Evolutionary conservation across 1,140 invertebrate species (phyloP).

Genomic region (Pachypsylla venusta): DNA sequence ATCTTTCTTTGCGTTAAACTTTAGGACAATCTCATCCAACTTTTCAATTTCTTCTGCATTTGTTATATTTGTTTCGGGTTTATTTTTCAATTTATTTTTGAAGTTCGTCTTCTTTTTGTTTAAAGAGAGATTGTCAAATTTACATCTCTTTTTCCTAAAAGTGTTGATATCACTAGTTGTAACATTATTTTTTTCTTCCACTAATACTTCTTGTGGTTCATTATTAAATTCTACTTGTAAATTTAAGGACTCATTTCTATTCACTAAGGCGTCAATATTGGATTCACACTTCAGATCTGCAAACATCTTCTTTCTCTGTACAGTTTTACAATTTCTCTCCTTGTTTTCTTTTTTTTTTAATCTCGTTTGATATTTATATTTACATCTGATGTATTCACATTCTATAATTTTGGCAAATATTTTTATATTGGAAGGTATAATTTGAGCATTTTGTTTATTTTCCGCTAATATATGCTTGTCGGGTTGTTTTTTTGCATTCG

Average conservation of each 20-base stretch:
- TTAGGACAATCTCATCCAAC: not conserved
- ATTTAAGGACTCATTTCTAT: too few species aligned
- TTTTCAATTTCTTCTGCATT: not conserved
- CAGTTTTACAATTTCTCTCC: not conserved
- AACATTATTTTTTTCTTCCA: too few species aligned
- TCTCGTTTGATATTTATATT: constrained; percentile 13
- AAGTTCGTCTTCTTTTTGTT: too few species aligned
- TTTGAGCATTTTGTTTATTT: constrained; percentile 29
- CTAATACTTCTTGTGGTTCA: too few species aligned
- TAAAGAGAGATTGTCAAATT: too few species aligned
- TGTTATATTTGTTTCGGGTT: not conserved
- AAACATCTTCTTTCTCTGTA: too few species aligned
- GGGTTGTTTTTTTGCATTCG: not conserved
- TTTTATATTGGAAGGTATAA: constrained; percentile 45
- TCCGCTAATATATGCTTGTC: not conserved
- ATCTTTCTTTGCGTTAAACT: constrained; percentile 17
- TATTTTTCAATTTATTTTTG: not conserved
- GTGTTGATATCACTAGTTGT: too few species aligned
- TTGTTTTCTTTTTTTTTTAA: not conserved
- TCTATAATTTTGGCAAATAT: constrained; percentile 44
- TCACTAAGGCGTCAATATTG: too few species aligned
- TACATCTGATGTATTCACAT: constrained; percentile 26
- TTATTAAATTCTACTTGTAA: too few species aligned
- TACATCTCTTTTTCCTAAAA: too few species aligned
- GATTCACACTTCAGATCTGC: too few species aligned